Base-by-base conservation (phyloP, 2,888 invertebrate species). In the Tenthredo mesomela region DNA sequence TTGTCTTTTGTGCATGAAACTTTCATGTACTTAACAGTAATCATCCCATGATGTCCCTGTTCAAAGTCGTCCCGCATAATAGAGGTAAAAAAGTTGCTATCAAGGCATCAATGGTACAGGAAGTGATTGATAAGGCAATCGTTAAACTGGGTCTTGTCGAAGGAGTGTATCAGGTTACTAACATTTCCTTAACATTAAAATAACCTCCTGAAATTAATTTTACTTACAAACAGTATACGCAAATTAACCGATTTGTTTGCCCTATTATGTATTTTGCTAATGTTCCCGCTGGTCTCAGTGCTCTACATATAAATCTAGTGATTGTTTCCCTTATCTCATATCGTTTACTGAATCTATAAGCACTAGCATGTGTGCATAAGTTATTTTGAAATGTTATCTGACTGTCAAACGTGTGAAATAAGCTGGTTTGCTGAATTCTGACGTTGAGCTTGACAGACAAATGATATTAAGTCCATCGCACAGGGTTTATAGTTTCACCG, bases 101-200 rank as follows among this genome's bases (percentile, higher is more conserved):
- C 9, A 85, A 85, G 37, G 85, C 85, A 21, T 47, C 29, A 1
- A 73, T 75, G 3, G n/a, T 85, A 18, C 43, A 67, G 65, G 82
- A 85, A 21, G 37, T 85, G 21, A 83, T 75, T 33, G 75, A 29
- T 1, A 75, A 73, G 33, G 47, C 85, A 3, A 85, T 29, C n/a
- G 61, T 75, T n/a, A 82, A 85, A 85, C 25, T 85, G 18, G 33
- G 83, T 18, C 73, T 85, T 25, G 33, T 67, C 54, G 82, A 75
- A 33, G 82, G 71, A 75, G 65, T 21, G 12, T 85, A 85, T 58
- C 73, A 85, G 75, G 85, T 85, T 73, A 82, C 37, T 47, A 58
- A 25, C 73, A 84, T 78, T 61, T 77, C 15, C 47, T n/a, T n/a
- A n/a, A n/a, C n/a, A n/a, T n/a, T n/a, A n/a, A n/a, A n/a, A n/a